Evolutionary conservation across 1,140 invertebrate species (phyloP).

Genomic region (Drosophila bipectinata): DNA sequence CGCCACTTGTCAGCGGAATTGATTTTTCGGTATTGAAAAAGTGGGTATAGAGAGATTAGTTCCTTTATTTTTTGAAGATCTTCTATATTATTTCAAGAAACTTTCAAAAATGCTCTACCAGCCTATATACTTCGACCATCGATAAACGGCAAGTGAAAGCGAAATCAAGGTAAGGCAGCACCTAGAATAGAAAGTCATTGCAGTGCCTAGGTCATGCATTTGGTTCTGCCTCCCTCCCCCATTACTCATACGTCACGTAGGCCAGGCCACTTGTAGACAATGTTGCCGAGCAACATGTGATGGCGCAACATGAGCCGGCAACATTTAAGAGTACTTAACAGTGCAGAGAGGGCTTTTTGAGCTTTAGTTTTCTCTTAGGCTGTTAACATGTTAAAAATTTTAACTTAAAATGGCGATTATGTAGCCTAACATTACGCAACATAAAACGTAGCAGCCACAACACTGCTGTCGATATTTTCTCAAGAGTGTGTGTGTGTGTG

Average conservation of each 20-base stretch:
- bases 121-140: slow-evolving; percentile 25
- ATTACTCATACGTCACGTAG: slow-evolving; percentile 39
- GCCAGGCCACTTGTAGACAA: slow-evolving; percentile 31
- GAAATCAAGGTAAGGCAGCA: slow-evolving; percentile 34
- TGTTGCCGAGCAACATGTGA: slow-evolving; percentile 40
- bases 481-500: slow-evolving; percentile 8
- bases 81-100: too few species aligned
- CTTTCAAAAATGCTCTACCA: background rate
- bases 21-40: background rate
- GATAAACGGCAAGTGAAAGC: slow-evolving; percentile 32
- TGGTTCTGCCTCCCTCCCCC: background rate
- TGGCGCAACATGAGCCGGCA: slow-evolving; percentile 6
- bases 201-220: slow-evolving; percentile 51
- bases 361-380: slow-evolving; percentile 28
- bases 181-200: slow-evolving; percentile 39
- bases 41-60: background rate
- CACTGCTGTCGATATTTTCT: slow-evolving; percentile 20
- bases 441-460: slow-evolving; percentile 53
- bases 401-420: slow-evolving; percentile 50
- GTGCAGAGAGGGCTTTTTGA: background rate
- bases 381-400: slow-evolving; percentile 37
- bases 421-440: slow-evolving; percentile 80
- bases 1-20: background rate
- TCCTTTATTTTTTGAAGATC: background rate
- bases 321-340: slow-evolving; percentile 15